phyloP scores from a whole-genome alignment of 2,888 invertebrate species.

The Patella pellucida region DNA sequence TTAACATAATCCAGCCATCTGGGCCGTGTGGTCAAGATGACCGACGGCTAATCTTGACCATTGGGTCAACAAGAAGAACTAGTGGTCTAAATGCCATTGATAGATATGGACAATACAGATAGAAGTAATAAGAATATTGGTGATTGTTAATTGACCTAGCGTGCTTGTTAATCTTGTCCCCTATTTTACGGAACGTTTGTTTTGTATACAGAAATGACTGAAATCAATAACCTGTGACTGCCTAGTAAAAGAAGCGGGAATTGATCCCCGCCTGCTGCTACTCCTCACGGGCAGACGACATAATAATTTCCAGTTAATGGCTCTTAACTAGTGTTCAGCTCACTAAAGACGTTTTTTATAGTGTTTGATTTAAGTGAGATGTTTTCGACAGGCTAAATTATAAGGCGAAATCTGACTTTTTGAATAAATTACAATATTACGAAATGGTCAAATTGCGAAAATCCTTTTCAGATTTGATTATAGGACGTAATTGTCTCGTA shows the following conservation, averaged over 20 bases:
- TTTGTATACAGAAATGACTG: background rate
- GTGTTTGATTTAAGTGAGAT: conserved; percentile 7
- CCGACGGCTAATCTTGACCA: conserved; percentile 4
- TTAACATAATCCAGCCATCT: background rate
- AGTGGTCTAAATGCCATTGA: background rate
- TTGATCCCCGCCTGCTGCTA: background rate
- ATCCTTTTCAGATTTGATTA: too few relatives aligned
- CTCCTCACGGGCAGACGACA: background rate
- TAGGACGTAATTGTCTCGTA: too few relatives aligned
- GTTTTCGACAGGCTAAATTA: background rate
- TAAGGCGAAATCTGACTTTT: too few relatives aligned
- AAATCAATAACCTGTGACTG: background rate
- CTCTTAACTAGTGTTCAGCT: background rate
- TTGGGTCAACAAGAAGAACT: background rate
- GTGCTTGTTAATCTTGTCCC: conserved; percentile 2
- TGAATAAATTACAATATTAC: too few relatives aligned
- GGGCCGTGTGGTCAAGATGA: background rate
- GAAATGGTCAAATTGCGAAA: too few relatives aligned
- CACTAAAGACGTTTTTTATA: background rate
- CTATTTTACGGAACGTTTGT: conserved; percentile 4
- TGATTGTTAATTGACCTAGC: background rate
- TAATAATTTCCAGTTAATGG: background rate
- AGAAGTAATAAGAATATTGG: conserved; percentile 5
- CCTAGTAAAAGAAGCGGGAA: conserved; percentile 1
- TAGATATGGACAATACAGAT: conserved; percentile 4